Conservation (phyloP, 2,888 invertebrate genomes). For the Brachylomia viminalis region DNA sequence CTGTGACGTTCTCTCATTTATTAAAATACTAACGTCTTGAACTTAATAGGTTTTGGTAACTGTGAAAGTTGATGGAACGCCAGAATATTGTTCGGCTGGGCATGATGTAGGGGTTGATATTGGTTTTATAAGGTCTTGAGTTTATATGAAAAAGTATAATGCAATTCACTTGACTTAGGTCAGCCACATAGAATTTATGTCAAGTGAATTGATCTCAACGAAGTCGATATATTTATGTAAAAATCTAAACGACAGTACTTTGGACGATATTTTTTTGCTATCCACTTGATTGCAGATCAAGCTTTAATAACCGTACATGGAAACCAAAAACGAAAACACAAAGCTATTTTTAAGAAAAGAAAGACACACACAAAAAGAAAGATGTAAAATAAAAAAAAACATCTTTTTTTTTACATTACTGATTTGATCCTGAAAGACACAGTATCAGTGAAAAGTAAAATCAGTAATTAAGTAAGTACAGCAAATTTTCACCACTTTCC, state of each 20-base stretch:
- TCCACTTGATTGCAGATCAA: neutral
- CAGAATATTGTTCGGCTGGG: slow-evolving; percentile 45
- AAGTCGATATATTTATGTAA: neutral
- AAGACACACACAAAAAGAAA: too few species aligned
- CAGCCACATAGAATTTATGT: neutral
- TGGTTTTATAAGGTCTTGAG: neutral
- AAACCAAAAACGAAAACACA: neutral
- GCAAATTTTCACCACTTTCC: neutral
- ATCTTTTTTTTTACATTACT: neutral
- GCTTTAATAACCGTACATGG: neutral
- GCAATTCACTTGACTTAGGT: neutral
- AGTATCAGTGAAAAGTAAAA: neutral
- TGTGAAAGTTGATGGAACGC: slow-evolving; percentile 74
- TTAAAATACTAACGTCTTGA: slow-evolving; percentile 87
- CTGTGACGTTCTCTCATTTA: slow-evolving; percentile 78
- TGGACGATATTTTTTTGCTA: neutral
- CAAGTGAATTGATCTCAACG: neutral
- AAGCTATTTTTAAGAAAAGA: neutral
- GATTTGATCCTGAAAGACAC: too few species aligned
- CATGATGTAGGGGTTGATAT: slow-evolving; percentile 13
- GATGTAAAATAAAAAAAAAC: too few species aligned
- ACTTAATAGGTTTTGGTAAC: slow-evolving; percentile 86
- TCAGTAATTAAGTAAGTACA: neutral
- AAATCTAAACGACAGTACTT: too few species aligned
- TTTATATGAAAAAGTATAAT: neutral